A percentile compares a stretch with the other conserved stretches of the same genome.
Evolutionary conservation across 2,113 vertebrate genomes (phyloP).

Genomic region (Urocynchramus pylzowi): DNA sequence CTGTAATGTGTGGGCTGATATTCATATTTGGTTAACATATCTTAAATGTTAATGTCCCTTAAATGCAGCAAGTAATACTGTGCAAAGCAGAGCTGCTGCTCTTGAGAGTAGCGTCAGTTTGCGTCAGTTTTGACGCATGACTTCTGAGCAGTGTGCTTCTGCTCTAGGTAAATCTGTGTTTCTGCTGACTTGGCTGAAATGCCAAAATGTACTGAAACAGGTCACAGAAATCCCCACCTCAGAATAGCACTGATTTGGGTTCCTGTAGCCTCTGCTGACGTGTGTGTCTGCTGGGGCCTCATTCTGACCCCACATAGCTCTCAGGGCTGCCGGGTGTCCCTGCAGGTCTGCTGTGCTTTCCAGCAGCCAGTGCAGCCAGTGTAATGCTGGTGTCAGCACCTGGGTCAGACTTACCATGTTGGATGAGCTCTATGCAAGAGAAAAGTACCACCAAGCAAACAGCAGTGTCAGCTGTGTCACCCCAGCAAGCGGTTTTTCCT

Average conservation of each 20-base stretch:
- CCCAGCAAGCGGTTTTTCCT: neutral
- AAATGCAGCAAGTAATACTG: neutral
- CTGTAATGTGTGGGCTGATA: neutral
- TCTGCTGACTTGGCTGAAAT: neutral
- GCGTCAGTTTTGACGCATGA: accelerated
- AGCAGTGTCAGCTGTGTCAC: neutral
- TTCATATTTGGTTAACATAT: neutral
- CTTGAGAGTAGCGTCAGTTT: too few species aligned
- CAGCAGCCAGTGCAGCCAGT: neutral
- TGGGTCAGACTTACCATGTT: accelerated
- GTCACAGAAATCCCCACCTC: neutral
- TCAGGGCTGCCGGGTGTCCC: accelerated
- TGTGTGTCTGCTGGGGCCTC: neutral
- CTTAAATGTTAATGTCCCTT: neutral
- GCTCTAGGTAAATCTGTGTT: neutral
- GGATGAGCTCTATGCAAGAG: neutral
- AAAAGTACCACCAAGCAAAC: neutral
- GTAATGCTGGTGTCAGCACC: neutral
- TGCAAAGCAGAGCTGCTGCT: neutral
- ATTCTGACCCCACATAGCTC: accelerated
- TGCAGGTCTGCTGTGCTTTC: accelerated
- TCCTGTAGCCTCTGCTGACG: neutral
- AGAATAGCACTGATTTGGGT: neutral
- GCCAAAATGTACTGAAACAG: neutral
- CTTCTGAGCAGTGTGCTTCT: neutral